These are phyloP conservation scores for Champsocephalus gunnari DNA, from an alignment of 2,797 vertebrate genomes.

Conservation along the genomic window DNA sequence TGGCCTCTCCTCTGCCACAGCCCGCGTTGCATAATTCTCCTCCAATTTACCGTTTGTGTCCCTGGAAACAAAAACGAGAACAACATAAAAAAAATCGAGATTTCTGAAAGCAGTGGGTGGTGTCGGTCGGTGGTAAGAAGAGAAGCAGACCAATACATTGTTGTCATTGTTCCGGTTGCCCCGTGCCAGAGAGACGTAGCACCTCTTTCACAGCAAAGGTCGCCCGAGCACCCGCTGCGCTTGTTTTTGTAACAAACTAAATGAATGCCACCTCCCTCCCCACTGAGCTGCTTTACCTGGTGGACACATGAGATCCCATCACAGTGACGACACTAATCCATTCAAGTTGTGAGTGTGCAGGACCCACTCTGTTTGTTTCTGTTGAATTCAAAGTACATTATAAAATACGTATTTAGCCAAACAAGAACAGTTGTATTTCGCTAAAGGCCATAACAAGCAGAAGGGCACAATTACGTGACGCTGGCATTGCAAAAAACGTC, in stretches of 20 bases:
- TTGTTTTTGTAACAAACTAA: slow-evolving; percentile 69
- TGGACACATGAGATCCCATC: slow-evolving; percentile 53
- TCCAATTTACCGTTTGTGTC: slow-evolving; percentile 9
- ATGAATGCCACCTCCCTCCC: slow-evolving; percentile 67
- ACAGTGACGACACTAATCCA: slow-evolving; percentile 17
- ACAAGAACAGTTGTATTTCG: not conserved
- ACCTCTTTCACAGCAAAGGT: slow-evolving; percentile 72
- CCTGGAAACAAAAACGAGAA: slow-evolving; percentile 28
- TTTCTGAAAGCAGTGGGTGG: slow-evolving; percentile 50
- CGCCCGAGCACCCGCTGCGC: slow-evolving; percentile 68
- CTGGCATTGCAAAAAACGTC: slow-evolving; percentile 16
- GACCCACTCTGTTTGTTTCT: slow-evolving; percentile 6
- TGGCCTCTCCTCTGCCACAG: slow-evolving; percentile 27
- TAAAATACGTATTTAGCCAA: not conserved
- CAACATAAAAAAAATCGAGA: not conserved
- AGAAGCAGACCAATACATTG: slow-evolving; percentile 50
- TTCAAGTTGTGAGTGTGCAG: not conserved
- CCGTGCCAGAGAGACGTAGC: slow-evolving; percentile 45
- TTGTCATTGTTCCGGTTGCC: slow-evolving; percentile 60
- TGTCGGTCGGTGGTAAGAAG: slow-evolving; percentile 29
- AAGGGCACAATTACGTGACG: not conserved
- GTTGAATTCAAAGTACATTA: slow-evolving; percentile 16
- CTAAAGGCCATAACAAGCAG: not conserved
- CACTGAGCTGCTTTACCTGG: slow-evolving; percentile 44
- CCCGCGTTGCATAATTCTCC: slow-evolving; percentile 40